Base-by-base conservation (phyloP, 2,888 invertebrate species). In the Odontothrips loti region DNA sequence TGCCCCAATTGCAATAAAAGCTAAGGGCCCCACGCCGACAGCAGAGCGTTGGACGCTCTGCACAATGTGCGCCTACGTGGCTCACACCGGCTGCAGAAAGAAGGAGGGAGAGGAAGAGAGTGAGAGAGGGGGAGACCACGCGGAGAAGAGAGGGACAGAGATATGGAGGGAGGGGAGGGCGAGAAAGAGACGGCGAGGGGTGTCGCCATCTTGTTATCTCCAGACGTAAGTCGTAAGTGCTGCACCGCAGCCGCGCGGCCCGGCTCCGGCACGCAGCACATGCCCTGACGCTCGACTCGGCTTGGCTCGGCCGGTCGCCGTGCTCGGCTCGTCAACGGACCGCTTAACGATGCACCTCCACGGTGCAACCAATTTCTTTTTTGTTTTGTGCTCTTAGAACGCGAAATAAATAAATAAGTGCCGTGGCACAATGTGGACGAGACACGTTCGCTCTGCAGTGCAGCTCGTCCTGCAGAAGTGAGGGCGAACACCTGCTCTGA, bases 1-100 rank as follows among this genome's bases (percentile, higher is more conserved):
- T 75, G 68, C 68, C 68, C 68, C 68, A 75, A 75, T 75, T 75
- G 68, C 68, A 75, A 75, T 75, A 75, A 75, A 75, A 75, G 68
- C 68, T 75, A 75, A 75, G 68, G 68, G 23, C 68, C n/a, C n/a
- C n/a, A 23, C 68, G 68, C n/a, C 63, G 51, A 2, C 51, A 10
- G 10, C 51, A 2, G 15, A 2, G 51, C 4, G 6, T 17, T 10
- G 51, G 20, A 12, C 15, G 51, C 51, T 20, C 51, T 20, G 51
- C 15, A 10, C n/a, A n/a, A 48, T 12, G 48, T 6, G 34, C 34
- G 34, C 34, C 34, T 43, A 43, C 34, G 48, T 48, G n/a, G 10
- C 48, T 17, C 51, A 43, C 34, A 43, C 34, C 34, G 34, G 34
- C 34, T 43, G 34, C 34, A 58, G 58, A 58, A 2, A 58, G 15